A percentile compares a stretch with the other conserved stretches of the same genome.
Conservation (phyloP, 1,140 invertebrate genomes). For the Drosophila seguyi region DNA sequence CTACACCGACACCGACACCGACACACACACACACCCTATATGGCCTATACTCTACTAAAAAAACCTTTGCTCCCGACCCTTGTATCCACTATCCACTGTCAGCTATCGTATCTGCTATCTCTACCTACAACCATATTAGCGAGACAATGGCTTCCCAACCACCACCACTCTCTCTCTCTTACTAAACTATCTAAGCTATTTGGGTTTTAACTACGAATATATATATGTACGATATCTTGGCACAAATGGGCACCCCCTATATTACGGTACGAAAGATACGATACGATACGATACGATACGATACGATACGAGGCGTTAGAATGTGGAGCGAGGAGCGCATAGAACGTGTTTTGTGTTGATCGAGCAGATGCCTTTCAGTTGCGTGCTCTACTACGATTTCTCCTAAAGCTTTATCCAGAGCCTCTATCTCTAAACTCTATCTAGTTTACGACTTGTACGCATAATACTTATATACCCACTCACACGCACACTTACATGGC, state of each 20-base stretch:
- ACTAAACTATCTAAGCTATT: conserved; percentile 67
- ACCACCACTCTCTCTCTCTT: conserved; percentile 35
- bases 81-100: conserved; percentile 9
- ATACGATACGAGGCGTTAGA: conserved; percentile 24
- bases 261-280: conserved; percentile 36
- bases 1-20: conserved; percentile 4
- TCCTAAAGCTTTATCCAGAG: conserved; percentile 63
- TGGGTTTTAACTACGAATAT: conserved; percentile 59
- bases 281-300: conserved; percentile 25
- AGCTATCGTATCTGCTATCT: conserved; percentile 63
- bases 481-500: conserved; percentile 74
- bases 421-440: conserved; percentile 61
- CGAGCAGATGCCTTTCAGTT: conserved; percentile 49
- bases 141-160: conserved; percentile 73
- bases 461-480: conserved; percentile 65
- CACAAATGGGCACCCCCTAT: conserved; percentile 58
- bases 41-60: conserved; percentile 55
- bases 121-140: conserved; percentile 33
- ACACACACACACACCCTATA: conserved; percentile 26
- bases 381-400: conserved; percentile 59
- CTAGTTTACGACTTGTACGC: conserved; percentile 64
- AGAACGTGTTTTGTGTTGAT: conserved; percentile 37
- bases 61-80: conserved; percentile 51
- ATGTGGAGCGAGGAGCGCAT: conserved; percentile 5
- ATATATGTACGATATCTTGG: conserved; percentile 49